Percentiles rank a stretch among this genome's conserved stretches.
Evolutionary conservation across 2,797 vertebrate species (phyloP).

Genomic region (Lacerta agilis): DNA sequence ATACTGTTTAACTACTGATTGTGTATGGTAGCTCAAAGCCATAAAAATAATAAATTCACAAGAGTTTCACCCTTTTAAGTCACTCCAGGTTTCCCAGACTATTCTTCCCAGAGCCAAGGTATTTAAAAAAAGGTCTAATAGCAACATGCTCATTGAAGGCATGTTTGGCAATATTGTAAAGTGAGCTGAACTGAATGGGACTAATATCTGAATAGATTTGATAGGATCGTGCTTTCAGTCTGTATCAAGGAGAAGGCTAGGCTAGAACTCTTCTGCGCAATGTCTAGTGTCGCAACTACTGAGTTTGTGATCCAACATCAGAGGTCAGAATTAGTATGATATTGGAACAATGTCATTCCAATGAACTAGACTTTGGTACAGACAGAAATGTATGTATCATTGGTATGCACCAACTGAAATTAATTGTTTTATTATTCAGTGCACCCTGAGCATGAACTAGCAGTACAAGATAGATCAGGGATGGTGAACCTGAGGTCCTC

Average conservation of each 20-base stretch:
- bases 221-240: too few species aligned
- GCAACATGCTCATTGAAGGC: slow-evolving; percentile 39
- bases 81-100: slow-evolving; percentile 25
- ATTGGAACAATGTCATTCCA: background rate
- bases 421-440: background rate
- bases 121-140: slow-evolving; percentile 31
- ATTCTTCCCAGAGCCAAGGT: slow-evolving; percentile 26
- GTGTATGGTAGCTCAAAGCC: background rate
- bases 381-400: background rate
- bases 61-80: background rate
- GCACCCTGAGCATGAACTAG: background rate
- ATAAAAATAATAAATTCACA: background rate
- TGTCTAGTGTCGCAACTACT: too few species aligned
- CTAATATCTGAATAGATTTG: too few species aligned
- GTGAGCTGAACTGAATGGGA: slow-evolving; percentile 14
- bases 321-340: background rate
- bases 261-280: background rate
- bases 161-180: slow-evolving; percentile 19
- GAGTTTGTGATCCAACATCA: background rate
- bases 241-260: background rate
- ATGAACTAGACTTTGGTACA: too few species aligned
- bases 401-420: background rate
- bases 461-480: background rate
- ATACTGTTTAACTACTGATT: slow-evolving; percentile 14
- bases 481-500: background rate